These are phyloP conservation scores for Erithacus rubecula DNA, from an alignment of 2,797 vertebrate species.

Conservation along the genomic window DNA sequence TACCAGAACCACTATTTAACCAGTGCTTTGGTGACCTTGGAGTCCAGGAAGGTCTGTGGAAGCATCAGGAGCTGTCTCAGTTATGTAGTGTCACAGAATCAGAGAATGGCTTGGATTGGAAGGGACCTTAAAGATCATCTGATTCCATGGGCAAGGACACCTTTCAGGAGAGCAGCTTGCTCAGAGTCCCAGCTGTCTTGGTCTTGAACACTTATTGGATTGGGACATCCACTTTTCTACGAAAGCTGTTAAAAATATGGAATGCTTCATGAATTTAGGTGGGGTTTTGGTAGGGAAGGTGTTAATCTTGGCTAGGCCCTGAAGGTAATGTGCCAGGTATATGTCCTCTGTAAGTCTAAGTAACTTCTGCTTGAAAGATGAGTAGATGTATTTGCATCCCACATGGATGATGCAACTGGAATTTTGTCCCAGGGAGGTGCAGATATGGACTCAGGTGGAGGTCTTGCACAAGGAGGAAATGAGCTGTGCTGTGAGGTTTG, in stretches of 20 bases:
- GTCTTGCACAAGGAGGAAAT: neutral
- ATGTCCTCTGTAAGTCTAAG: neutral
- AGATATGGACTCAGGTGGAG: neutral
- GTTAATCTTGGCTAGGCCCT: neutral
- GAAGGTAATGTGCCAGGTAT: neutral
- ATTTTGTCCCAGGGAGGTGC: neutral
- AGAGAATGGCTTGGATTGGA: neutral
- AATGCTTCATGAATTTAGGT: neutral
- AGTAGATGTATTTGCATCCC: neutral
- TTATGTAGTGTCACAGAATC: neutral
- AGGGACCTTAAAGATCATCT: neutral
- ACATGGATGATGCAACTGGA: neutral
- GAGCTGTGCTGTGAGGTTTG: neutral
- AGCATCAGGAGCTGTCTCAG: neutral
- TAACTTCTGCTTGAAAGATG: neutral
- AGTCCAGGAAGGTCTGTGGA: neutral
- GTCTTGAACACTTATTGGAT: accelerated
- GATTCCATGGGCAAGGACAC: neutral
- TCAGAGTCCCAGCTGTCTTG: neutral
- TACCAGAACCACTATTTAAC: neutral
- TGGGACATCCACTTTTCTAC: neutral
- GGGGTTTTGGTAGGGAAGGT: neutral
- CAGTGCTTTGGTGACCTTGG: neutral
- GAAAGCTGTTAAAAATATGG: neutral
- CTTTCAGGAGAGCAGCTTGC: neutral